Percentiles rank a stretch among this genome's conserved stretches.
Conservation (phyloP, 2,113 vertebrate genomes). For the Pteruthius melanotis region DNA sequence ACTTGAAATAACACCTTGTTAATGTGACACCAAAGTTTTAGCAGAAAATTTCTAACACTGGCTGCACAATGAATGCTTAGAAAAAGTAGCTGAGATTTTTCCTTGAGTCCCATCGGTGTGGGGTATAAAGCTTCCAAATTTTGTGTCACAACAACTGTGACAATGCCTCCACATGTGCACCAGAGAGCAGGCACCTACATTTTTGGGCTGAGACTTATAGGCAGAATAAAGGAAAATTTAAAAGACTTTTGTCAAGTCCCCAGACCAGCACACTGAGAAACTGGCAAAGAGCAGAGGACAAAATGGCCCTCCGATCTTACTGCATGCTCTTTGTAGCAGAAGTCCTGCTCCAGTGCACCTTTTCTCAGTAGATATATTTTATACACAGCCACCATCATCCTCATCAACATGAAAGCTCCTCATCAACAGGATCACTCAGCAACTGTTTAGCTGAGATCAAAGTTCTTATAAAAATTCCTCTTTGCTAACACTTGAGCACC, state of each 20-base stretch:
- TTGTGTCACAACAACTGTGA: not conserved
- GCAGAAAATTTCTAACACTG: not conserved
- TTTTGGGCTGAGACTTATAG: not conserved
- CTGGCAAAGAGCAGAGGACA: not conserved
- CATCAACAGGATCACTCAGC: not conserved
- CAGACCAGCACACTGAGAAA: not conserved
- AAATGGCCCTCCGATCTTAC: not conserved
- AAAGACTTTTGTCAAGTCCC: not conserved
- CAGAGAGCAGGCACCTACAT: not conserved
- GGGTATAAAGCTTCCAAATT: not conserved
- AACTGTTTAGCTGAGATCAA: not conserved
- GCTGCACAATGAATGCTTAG: not conserved
- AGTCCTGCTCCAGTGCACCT: not conserved
- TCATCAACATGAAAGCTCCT: not conserved
- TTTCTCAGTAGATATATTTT: not conserved
- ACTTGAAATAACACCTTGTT: not conserved
- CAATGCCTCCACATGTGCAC: not conserved
- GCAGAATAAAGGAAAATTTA: not conserved
- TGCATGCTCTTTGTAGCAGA: accelerated
- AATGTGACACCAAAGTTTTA: not conserved
- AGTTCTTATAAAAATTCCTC: not conserved
- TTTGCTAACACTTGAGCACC: not conserved
- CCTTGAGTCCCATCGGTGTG: not conserved
- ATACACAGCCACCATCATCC: not conserved
- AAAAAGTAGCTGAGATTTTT: not conserved